Percentiles rank a stretch among this genome's conserved stretches.
Evolutionary conservation across 2,797 vertebrate genomes (phyloP).

Genomic region (Scomberomorus guttatus): DNA sequence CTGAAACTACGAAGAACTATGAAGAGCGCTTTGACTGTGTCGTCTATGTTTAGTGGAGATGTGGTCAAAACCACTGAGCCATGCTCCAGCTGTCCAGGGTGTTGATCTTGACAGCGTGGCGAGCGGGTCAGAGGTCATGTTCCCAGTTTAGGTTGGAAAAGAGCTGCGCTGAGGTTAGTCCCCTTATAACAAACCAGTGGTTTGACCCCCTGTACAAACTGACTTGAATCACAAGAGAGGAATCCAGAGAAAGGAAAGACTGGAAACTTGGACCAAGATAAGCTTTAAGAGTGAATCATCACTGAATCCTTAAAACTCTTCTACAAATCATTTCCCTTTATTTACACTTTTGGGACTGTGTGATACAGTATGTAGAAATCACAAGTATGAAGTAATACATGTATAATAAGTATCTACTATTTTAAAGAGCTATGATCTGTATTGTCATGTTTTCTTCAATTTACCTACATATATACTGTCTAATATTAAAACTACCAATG

Average conservation of each 20-base stretch:
- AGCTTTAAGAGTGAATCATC: slow-evolving; percentile 38
- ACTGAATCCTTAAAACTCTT: slow-evolving; percentile 23
- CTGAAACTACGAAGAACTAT: slow-evolving; percentile 29
- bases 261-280: slow-evolving; percentile 46
- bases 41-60: slow-evolving; percentile 58
- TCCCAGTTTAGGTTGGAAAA: slow-evolving; percentile 70
- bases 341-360: slow-evolving; percentile 26
- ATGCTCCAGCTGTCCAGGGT: slow-evolving; percentile 68
- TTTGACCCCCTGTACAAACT: slow-evolving; percentile 61
- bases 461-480: not conserved
- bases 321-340: slow-evolving; percentile 22
- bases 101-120: slow-evolving; percentile 75
- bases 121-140: slow-evolving; percentile 71
- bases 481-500: not conserved
- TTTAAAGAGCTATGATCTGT: not conserved
- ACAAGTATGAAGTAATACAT: no score
- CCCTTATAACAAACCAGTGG: slow-evolving; percentile 55
- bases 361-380: not conserved
- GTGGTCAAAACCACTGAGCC: slow-evolving; percentile 61
- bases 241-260: slow-evolving; percentile 47
- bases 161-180: slow-evolving; percentile 53
- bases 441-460: not conserved
- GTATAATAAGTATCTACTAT: not conserved
- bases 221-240: slow-evolving; percentile 49
- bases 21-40: slow-evolving; percentile 35